Base-by-base conservation (phyloP, 2,797 vertebrate species). In the Thaleichthys pacificus region DNA sequence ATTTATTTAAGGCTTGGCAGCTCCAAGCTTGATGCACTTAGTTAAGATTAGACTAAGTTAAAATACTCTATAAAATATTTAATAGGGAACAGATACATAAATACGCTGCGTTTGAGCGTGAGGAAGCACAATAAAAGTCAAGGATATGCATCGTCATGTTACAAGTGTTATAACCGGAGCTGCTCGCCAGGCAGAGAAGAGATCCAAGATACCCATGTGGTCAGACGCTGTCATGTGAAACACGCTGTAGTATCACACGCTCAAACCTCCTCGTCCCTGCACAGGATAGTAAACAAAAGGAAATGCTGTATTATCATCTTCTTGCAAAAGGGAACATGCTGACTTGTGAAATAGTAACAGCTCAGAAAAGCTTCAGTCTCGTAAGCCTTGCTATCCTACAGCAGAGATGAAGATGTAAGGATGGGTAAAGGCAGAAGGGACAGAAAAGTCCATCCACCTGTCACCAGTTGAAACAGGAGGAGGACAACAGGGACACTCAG, bases 21-120 rank as follows among this genome's bases (percentile, higher is more conserved):
- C 26, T 19, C 61, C 71, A 49, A 32, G 61, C 22, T 66, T 54
- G 42, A 73, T 70, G 63, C 62, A 66, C 57, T 76, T 70, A 72
- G 62, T 70, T 73, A 70, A 56, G 56, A 79, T 70, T 70, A 72
- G 68, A 70, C 49, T 32, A 67, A 49, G 67, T 76, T 67, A 76
- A 76, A 70, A 49, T 49, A 76, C 67, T 73, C 73, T 66, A 67
- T 76, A 68, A 70, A 76, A 73, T 54, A 73, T 70, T 76, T 64
- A 72, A 73, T 64, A 67, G 57, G 66, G 42, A 12, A 68, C 54
- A 64, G 30, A 66, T 11, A 61, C 56, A 61, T 72, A 66, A 65
- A 76, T 57, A 69, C 21, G 32, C 49, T 28, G 22, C 12, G 7
- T 38, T 24, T 32, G 42, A 63, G 22, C 21, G 24, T 66, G 49